Percentiles rank a stretch among this genome's conserved stretches.
phyloP scores from a whole-genome alignment of 2,888 invertebrate genomes.

The Petrolisthes manimaculis region DNA sequence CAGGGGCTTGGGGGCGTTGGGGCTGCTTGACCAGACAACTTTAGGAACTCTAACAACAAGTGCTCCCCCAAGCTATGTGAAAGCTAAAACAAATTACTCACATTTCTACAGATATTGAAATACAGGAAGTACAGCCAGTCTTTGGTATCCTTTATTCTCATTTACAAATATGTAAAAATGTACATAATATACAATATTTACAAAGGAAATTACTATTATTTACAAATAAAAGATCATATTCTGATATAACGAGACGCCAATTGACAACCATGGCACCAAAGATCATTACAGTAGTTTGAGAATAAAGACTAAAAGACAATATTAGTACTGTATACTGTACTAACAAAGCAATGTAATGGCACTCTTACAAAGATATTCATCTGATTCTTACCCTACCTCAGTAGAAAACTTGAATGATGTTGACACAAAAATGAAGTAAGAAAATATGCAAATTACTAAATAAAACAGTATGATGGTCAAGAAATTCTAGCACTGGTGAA shows the following conservation, averaged over 20 bases:
- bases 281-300: background rate
- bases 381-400: no score
- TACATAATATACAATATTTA: slow-evolving; percentile 56
- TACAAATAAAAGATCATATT: slow-evolving; percentile 39
- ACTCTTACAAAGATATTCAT: no score
- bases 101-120: background rate
- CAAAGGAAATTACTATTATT: slow-evolving; percentile 39
- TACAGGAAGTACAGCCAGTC: slow-evolving; percentile 26
- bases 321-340: background rate
- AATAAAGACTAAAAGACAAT: background rate
- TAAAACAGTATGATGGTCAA: no score
- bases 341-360: no score
- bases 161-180: slow-evolving; percentile 59
- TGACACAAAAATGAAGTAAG: no score
- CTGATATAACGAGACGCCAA: slow-evolving; percentile 9
- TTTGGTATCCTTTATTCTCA: slow-evolving; percentile 57
- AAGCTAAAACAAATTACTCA: background rate
- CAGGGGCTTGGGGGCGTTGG: no score
- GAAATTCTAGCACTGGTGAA: no score
- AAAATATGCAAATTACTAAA: no score
- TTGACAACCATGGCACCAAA: slow-evolving; percentile 21
- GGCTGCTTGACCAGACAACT: no score
- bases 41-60: no score
- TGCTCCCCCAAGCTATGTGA: no score
- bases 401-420: no score